Conservation (phyloP, 2,888 invertebrate genomes). For the Protonemura montana region DNA sequence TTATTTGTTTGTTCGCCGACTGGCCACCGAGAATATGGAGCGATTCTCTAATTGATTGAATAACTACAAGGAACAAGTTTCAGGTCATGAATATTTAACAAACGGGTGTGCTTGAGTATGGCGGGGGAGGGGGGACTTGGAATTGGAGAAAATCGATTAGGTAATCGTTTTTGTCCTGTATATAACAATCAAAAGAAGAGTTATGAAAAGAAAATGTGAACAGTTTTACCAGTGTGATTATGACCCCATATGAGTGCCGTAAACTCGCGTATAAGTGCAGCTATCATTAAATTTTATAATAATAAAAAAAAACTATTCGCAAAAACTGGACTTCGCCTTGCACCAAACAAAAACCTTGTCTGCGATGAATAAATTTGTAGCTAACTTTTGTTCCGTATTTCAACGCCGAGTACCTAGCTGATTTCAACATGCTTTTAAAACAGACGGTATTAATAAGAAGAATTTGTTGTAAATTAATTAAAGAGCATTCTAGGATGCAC, state of each 20-base stretch:
- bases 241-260: not conserved
- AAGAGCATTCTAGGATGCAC: slow-evolving; percentile 17
- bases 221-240: no score
- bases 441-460: not conserved
- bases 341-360: not conserved
- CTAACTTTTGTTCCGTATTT: not conserved
- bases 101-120: not conserved
- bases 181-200: not conserved
- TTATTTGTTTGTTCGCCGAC: not conserved
- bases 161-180: not conserved
- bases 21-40: not conserved
- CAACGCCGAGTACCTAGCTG: not conserved
- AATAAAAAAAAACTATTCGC: not conserved
- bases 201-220: not conserved
- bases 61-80: not conserved
- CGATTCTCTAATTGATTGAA: slow-evolving; percentile 7
- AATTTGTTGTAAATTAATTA: slow-evolving; percentile 20
- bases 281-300: no score
- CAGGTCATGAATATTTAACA: not conserved
- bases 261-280: not conserved
- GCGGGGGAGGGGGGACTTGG: not conserved
- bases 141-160: not conserved
- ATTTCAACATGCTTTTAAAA: not conserved
- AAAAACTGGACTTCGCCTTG: not conserved
- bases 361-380: not conserved